A percentile compares a stretch with the other conserved stretches of the same genome.
Evolutionary conservation across 1,140 invertebrate genomes (phyloP).

Genomic region (Episyrphus balteatus): DNA sequence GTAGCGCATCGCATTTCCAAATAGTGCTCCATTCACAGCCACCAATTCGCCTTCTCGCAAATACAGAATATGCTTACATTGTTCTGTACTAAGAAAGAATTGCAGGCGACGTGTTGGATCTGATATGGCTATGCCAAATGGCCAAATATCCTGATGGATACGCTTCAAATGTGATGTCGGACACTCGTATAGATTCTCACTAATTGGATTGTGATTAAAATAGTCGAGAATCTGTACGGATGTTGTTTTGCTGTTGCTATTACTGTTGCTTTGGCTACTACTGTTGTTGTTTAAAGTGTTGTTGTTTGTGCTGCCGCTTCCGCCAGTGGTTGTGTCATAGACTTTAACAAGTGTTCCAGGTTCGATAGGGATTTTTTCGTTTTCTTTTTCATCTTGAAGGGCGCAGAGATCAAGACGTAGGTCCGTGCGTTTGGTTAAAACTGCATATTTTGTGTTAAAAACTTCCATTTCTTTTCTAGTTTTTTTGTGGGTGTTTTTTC

Average conservation of each 20-base stretch:
- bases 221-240: constrained; percentile 18
- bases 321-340: constrained; percentile 4
- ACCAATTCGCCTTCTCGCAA: constrained; percentile 28
- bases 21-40: constrained; percentile 28
- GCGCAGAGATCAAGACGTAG: constrained; percentile 3
- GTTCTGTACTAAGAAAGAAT: constrained; percentile 36
- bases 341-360: constrained; percentile 17
- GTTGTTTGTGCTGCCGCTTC: neutral
- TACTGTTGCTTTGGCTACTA: neutral
- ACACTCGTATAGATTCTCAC: constrained; percentile 17
- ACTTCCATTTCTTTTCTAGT: neutral
- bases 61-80: constrained; percentile 37
- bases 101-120: constrained; percentile 40
- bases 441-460: constrained; percentile 7
- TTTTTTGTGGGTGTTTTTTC: no score
- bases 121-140: constrained; percentile 38
- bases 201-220: constrained; percentile 6
- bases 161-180: constrained; percentile 5
- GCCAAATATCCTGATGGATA: constrained; percentile 35
- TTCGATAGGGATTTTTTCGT: neutral
- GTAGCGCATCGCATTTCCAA: constrained; percentile 15
- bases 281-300: constrained; percentile 4
- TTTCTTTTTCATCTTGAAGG: neutral
- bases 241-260: constrained; percentile 4
- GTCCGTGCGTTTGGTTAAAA: constrained; percentile 3